These are phyloP conservation scores for Disparrhopalites patrizii DNA, from an alignment of 2,888 invertebrate genomes.

Conservation along the genomic window DNA sequence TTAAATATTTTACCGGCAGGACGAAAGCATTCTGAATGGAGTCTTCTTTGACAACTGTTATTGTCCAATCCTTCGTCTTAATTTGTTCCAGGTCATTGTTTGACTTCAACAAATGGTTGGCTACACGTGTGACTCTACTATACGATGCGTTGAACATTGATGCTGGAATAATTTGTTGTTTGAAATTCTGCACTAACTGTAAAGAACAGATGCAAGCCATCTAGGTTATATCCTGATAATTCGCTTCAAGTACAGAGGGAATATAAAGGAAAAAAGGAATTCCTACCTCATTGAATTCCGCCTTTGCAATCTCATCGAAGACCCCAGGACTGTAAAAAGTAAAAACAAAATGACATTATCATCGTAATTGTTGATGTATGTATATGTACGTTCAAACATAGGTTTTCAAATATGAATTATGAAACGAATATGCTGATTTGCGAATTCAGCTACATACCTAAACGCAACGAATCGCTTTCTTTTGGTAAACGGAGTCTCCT, in stretches of 20 bases:
- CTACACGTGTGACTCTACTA: conserved; percentile 52
- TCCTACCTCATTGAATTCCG: conserved; percentile 37
- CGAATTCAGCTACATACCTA: conserved; percentile 48
- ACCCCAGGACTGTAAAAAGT: conserved; percentile 30
- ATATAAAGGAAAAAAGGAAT: not conserved
- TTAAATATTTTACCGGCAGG: conserved; percentile 53
- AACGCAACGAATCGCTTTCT: conserved; percentile 57
- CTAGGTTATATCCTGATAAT: too few species aligned
- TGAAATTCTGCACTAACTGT: conserved; percentile 51
- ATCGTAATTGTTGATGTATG: not conserved
- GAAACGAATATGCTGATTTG: conserved; percentile 52
- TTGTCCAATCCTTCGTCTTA: conserved; percentile 54
- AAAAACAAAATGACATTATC: conserved; percentile 30
- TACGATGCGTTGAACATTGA: conserved; percentile 51
- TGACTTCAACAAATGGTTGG: conserved; percentile 52
- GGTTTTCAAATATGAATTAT: conserved; percentile 50
- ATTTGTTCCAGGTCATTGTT: conserved; percentile 55
- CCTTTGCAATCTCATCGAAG: conserved; percentile 38
- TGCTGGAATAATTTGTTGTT: conserved; percentile 51
- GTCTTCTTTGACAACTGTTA: conserved; percentile 55
- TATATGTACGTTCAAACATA: too few species aligned
- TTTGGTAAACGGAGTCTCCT: conserved; percentile 56
- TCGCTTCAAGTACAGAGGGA: not conserved
- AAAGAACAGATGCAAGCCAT: too few species aligned
- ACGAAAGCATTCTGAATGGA: conserved; percentile 57